Conservation (phyloP, 2,113 vertebrate species). For the Abramis brama region DNA sequence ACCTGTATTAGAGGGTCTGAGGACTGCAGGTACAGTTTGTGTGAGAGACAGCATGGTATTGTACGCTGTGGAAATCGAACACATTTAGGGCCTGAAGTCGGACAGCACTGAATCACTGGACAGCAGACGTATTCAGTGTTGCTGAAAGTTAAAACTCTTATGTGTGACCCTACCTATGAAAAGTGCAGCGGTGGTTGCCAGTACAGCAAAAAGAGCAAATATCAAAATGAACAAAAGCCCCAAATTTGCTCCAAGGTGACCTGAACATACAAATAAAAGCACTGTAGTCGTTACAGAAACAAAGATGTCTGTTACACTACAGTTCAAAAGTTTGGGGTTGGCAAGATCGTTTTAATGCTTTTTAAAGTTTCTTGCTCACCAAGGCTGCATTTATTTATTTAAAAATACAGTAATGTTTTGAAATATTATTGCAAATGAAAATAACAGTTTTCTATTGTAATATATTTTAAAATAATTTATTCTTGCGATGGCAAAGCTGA, state of each 20-base stretch:
- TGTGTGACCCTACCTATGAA: constrained; percentile 54
- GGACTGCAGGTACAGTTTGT: constrained; percentile 19
- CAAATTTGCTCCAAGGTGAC: not conserved
- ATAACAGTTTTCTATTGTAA: too few species aligned
- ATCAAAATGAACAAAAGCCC: constrained; percentile 23
- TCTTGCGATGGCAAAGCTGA: too few species aligned
- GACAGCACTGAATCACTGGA: not conserved
- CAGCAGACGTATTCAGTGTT: not conserved
- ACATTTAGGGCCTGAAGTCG: not conserved
- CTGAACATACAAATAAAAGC: constrained; percentile 26
- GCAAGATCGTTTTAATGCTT: not conserved
- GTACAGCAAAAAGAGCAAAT: constrained; percentile 48
- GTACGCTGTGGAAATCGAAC: constrained; percentile 31
- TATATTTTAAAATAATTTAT: too few species aligned
- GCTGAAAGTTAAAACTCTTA: not conserved
- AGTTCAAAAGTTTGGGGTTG: not conserved
- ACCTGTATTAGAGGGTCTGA: not conserved
- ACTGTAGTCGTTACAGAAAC: not conserved
- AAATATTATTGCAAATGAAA: too few species aligned
- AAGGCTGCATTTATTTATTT: not conserved
- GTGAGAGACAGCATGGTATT: constrained; percentile 39
- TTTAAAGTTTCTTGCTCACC: not conserved
- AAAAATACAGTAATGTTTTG: not conserved
- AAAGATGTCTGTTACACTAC: not conserved
- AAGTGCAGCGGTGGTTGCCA: constrained; percentile 43